Base-by-base conservation (phyloP, 2,888 invertebrate genomes). In the Oscheius sp. region DNA sequence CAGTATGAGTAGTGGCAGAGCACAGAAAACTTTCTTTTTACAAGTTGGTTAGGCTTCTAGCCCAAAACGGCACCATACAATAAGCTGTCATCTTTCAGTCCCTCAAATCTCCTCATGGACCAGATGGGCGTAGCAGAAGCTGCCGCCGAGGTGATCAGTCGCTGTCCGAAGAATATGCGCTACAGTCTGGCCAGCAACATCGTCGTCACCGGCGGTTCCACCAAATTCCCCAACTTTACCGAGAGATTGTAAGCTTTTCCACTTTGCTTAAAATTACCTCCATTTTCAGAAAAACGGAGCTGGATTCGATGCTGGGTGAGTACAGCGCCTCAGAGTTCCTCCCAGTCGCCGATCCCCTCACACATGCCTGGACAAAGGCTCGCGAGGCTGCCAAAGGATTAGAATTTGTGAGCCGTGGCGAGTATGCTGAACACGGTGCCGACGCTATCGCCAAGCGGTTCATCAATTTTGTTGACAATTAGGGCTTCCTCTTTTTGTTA, bases 51-150 rank as follows among this genome's bases (percentile, higher is more conserved):
- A 21, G 21, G 21, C 21, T 21, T 21, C 21, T 21, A 21, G 21
- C 21, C 21, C 21, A 21, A 21, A 21, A 21, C 21, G 21, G 21
- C 21, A 21, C 21, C 21, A 21, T 21, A 21, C 21, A 21, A 21
- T 21, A 21, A 9, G 7, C 11, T 33, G 10, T 11, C 42, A 63
- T 21, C 21, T 73, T 76, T 10, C 74, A 93, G 94, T 88, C 99
- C 99, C 0, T 94, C 95, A 1, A 96, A 98, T 89, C 94, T 98
- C 51, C 96, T 96, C 0, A 94, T 99, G 78, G 93, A 93, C 71
- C 92, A 93, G 90, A 95, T 96, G 93, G 99, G 99, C 0, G 93
- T 99, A 76, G 92, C 77, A 0, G 83, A 81, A 74, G 81, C 77
- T 1, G 76, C 79, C 1, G 48, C 75, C 42, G 79, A 76, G 21